Evolutionary conservation across 2,797 vertebrate species (phyloP), one percentile per base, ranked within the genome.

Genomic region (Sparus aurata): DNA sequence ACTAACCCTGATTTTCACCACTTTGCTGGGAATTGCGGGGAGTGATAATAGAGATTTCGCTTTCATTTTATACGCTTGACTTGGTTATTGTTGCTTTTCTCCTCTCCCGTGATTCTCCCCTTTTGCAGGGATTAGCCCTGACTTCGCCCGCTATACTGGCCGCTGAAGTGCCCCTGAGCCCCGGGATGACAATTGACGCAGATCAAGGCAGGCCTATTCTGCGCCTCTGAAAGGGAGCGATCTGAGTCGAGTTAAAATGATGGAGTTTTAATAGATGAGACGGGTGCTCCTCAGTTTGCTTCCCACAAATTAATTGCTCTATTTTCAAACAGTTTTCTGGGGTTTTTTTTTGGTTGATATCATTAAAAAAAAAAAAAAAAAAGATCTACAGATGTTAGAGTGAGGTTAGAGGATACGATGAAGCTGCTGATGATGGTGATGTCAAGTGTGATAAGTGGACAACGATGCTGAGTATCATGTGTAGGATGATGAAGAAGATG

Each of bases 21-120:
- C 96, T 97, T 97, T 94, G 97, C 98, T 99, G 98, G 97, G 98
- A 99, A 99, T 98, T 94, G 97, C 96, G 88, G 95, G 93, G 95
- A 94, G 94, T 97, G 97, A 99, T 99, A 99, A 99, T 99, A 99
- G 98, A 99, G 98, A 99, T 99, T 99, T 99, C 97, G 96, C 97
- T 98, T 99, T 98, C 97, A 99, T 99, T 98, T 99, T 99, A 98
- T 98, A 99, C 98, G 98, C 97, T 98, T 99, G 97, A 99, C 98
- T 99, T 99, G 96, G 97, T 99, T 99, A 98, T 99, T 99, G 98
- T 99, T 98, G 96, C 97, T 95, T 97, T 97, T 97, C 97, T 98
- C 97, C 96, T 97, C 90, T 91, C 97, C 97, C 96, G 96, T 97
- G 97, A 98, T 98, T 99, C 96, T 86, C 98, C 89, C 73, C 93